A percentile compares a stretch with the other conserved stretches of the same genome.
Conservation (phyloP, 2,888 invertebrate species). For the Masnerella sp. region DNA sequence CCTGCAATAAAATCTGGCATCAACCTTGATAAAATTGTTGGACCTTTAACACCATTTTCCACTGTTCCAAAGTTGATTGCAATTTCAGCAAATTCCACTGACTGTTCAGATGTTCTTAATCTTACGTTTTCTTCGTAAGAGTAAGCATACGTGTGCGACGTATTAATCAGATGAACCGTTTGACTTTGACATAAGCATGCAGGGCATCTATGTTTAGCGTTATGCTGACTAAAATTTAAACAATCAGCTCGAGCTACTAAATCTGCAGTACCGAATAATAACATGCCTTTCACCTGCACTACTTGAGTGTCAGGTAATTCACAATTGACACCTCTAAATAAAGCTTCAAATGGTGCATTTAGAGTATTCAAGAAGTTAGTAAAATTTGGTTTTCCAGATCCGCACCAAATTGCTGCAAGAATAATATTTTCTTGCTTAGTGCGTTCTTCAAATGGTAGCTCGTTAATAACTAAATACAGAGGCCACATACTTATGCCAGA, state of each 20-base stretch:
- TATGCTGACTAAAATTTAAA: constrained; percentile 26
- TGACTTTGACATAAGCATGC: constrained; percentile 20
- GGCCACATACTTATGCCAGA: constrained; percentile 1
- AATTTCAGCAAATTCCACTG: constrained; percentile 31
- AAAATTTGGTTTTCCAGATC: neutral
- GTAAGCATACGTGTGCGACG: neutral
- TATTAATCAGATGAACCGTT: neutral
- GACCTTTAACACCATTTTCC: constrained; percentile 50
- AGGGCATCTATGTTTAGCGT: constrained; percentile 14
- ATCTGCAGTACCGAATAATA: constrained; percentile 2
- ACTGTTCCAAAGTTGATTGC: constrained; percentile 19
- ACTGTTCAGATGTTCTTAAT: constrained; percentile 32
- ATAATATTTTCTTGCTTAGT: neutral
- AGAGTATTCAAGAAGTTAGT: neutral
- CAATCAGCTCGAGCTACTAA: constrained; percentile 27
- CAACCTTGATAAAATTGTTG: constrained; percentile 41
- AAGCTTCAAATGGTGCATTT: neutral
- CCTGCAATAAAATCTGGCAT: constrained; percentile 57
- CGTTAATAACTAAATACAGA: constrained; percentile 26
- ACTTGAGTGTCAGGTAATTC: neutral
- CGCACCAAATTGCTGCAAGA: constrained; percentile 4
- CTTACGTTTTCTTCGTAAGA: too few species aligned
- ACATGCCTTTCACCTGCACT: neutral
- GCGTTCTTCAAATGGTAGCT: neutral
- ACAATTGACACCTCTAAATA: neutral